Evolutionary conservation across 1,140 invertebrate species (phyloP), one percentile per base, ranked within the genome.

Genomic region (Drosophila azteca): DNA sequence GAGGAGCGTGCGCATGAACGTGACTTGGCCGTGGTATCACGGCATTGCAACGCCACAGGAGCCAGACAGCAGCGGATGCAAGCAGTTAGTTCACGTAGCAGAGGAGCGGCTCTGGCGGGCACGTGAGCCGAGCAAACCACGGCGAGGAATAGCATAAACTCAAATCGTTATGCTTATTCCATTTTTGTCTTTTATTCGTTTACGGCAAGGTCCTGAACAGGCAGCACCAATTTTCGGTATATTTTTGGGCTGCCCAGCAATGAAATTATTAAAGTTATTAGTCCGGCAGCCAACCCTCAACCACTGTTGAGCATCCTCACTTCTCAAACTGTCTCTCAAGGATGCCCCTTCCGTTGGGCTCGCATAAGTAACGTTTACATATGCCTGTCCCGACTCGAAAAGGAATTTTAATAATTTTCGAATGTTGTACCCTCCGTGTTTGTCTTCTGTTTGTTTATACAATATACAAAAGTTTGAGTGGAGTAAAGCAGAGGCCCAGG

Each of bases 121-220:
- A 66, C 55, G 57, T 66, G 63, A 60, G 60, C 41, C 61, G 63
- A 60, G 60, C 53, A n/a, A 31, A 4, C 26, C 22, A 31, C 24
- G 24, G 5, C 49, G 17, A 13, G 26, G 41, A 26, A 58, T 29
- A 26, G 74, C 77, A 69, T 50, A 70, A 80, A 79, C 60, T 59
- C 76, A 76, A 80, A 80, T 80, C 71, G 79, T 76, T 80, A 76
- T 80, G 77, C 64, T 80, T 76, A 71, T 72, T 80, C 48, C 57
- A 65, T 75, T 80, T 26, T 26, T 26, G 24, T 5, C 24, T 26
- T 69, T 80, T 76, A 71, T 67, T 45, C 39, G 22, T 31, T 31
- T 2, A 8, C 8, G 29, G 29, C 7, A 65, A 55, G 51, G 51
- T 26, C 9, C 49, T 69, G 13, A 17, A 5, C 7, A 6, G 7